Base-by-base conservation (phyloP, 2,113 vertebrate genomes). In the Empidonax traillii region DNA sequence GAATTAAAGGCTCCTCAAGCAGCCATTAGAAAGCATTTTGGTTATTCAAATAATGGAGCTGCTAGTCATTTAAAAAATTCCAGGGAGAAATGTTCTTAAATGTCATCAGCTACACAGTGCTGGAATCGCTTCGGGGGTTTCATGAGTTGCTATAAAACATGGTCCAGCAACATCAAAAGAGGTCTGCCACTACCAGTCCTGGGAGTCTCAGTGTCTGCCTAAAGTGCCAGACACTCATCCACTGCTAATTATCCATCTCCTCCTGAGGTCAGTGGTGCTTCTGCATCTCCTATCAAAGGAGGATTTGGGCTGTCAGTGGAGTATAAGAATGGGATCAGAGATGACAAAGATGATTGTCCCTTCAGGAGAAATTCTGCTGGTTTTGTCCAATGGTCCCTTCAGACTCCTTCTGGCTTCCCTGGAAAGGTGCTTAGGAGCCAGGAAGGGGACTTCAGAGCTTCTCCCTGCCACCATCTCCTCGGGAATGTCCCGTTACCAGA, bases 1-100 rank as follows among this genome's bases (percentile, higher is more conserved):
- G 59, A 87, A 72, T 88, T 65, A 72, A 90, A 92, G 72, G 71
- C 85, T 96, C 63, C 85, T 95, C 85, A 72, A 85, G 63, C 72
- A 86, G 76, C 65, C 65, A 71, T 90, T 88, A 84, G 72, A n/a
- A 80, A 93, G 68, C 88, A 81, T 94, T 93, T 92, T 86, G 55
- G 76, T 90, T 89, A 78, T 81, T 94, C 73, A 81, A 80, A 80
- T 84, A 92, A 82, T 81, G 63, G 63, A 77, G 59, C 51, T 96
- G 65, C 46, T 85, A 71, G 76, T 63, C 16, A 68, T 90, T 84
- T 81, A 23, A 84, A 96, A 83, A 92, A 88, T 72, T 93, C 55
- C 55, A 37, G 56, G 61, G 41, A 66, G 55, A 83, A 90, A 84
- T 62, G 71, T 85, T 91, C 78, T 74, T 80, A 59, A 94, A 86